Evolutionary conservation across 64 coral and sea anemone species (phyloP).

Genomic region (Exaiptasia diaphana): DNA sequence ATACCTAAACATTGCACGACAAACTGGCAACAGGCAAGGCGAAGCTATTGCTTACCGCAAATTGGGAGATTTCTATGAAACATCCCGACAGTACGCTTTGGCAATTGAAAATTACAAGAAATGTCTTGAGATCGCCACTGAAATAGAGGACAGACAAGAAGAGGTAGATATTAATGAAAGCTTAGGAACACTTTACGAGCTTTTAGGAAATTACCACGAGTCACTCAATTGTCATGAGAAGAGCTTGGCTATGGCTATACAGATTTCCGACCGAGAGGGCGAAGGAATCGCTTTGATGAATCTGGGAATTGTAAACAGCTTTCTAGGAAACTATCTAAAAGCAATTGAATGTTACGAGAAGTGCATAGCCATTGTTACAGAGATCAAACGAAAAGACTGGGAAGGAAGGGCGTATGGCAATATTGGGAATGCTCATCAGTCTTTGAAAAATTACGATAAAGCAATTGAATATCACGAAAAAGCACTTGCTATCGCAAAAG

Average conservation of each 20-base stretch:
- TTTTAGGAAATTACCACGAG: background rate
- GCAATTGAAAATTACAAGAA: constrained; percentile 12
- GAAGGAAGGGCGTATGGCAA: background rate
- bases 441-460: background rate
- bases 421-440: background rate
- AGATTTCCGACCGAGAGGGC: background rate
- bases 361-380: background rate
- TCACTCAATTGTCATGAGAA: constrained; percentile 3
- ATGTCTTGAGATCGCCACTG: constrained; percentile 4
- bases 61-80: too few species aligned
- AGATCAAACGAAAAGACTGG: background rate
- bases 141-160: background rate
- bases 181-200: constrained; percentile 20
- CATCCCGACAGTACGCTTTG: too few species aligned
- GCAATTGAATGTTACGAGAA: too few species aligned
- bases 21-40: too few species aligned
- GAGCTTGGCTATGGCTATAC: background rate
- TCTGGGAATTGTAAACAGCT: background rate
- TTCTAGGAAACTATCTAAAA: too few species aligned
- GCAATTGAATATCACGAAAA: constrained; percentile 2
- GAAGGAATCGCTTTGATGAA: background rate
- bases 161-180: background rate
- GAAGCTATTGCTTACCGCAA: too few species aligned
- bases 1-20: too few species aligned
- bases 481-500: background rate